Base-by-base conservation (phyloP, 2,888 invertebrate genomes). In the Hirtodrosophila duncani region DNA sequence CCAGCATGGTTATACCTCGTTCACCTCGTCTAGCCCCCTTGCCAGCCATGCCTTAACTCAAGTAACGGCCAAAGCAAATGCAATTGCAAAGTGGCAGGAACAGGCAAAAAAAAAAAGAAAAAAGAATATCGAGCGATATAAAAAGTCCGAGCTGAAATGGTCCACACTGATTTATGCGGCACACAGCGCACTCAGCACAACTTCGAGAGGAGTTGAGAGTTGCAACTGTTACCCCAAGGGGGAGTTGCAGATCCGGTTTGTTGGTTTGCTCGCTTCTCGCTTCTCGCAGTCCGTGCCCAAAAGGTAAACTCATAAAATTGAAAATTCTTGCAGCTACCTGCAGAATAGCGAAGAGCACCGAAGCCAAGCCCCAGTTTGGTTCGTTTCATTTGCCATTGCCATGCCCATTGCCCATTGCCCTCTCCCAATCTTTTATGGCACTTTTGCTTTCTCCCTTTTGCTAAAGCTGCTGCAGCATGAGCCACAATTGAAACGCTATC, bases 121-220 rank as follows among this genome's bases (percentile, higher is more conserved):
- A 37, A 24, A 10, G 39, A 3, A 3, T 20, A 21, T 10, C 17
- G 3, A 7, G 9, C 7, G 17, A 18, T 11, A 16, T 4, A 14
- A 21, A 31, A 31, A 34, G 11, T 7, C 7, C 16, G 13, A 18
- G 14, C 20, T 52, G 50, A 63, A 62, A 61, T 49, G 31, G 48
- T 49, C 57, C 72, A 67, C 72, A 67, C 75, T 72, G 72, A 72
- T 72, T 72, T 72, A 72, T 75, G 71, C 70, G 57, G 48, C 56
- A 56, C 56, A 56, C 41, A 63, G 65, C 61, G 63, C 63, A 70
- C 67, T 67, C 43, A n/a, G n/a, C n/a, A n/a, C 56, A 50, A 66
- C 58, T 49, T 52, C 51, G 58, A 66, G 24, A 23, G 18, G 30
- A 23, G 30, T 42, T 42, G 41, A 14, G 9, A 31, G 30, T 16